Evolutionary conservation across 2,888 invertebrate species (phyloP), one percentile per base, ranked within the genome.

Genomic region (Agriopis marginaria): DNA sequence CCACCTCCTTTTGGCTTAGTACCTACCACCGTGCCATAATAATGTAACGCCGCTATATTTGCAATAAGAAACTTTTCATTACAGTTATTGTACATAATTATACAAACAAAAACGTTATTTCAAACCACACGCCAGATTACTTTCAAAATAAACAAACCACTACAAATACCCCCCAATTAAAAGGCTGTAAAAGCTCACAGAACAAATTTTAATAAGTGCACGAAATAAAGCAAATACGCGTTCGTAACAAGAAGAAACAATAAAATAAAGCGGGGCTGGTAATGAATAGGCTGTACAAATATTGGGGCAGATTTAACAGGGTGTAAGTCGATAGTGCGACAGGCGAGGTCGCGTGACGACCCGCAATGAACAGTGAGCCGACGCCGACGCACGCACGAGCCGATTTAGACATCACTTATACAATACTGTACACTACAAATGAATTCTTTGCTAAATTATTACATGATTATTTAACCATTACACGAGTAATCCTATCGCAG

Each of bases 211-310:
- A 86, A 86, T 85, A 83, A 80, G 79, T 79, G 76, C 81, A 82
- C 77, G 82, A 82, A 86, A 85, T 80, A 80, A 79, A 51, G 75
- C 82, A 80, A 71, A 69, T 70, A 71, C 76, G 77, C 39, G 78
- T 80, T 78, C 73, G 80, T 81, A 80, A 87, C 85, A 86, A 87
- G 86, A 86, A 86, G 86, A 87, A 88, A 90, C 89, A 87, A 90
- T 89, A 87, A 91, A 92, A 89, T 84, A 86, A 88, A 90, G 83
- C 85, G 81, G 83, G 79, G 80, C 83, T 82, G 83, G 86, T 90
- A 92, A 91, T 91, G 90, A 92, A 90, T 89, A 89, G 88, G 88
- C 84, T 89, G 88, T 88, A 92, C 90, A 92, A 93, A 93, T 91
- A 93, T 92, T 89, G 88, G 86, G 89, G 84, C 89, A 90, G 89